Evolutionary conservation across 2,797 vertebrate genomes (phyloP).

Genomic region (Dendrocincla fuliginosa): DNA sequence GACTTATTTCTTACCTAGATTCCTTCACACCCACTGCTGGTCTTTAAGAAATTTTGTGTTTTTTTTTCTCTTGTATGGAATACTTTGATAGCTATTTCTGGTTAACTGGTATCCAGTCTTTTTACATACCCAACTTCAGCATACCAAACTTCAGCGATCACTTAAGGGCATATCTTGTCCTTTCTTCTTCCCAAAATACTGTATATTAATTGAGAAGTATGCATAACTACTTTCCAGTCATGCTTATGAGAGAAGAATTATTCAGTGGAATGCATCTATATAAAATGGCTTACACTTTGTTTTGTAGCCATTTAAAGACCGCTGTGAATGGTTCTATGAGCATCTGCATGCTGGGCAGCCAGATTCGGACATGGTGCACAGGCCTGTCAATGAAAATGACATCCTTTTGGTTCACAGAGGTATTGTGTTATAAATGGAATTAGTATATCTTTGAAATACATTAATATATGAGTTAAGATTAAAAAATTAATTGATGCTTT

Average conservation of each 20-base stretch:
- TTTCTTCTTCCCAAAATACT: not conserved
- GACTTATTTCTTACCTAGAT: not conserved
- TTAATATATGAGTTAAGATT: not conserved
- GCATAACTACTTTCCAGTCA: not conserved
- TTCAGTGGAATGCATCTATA: not conserved
- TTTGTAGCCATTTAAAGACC: slow-evolving; percentile 94
- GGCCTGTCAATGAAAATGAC: slow-evolving; percentile 95
- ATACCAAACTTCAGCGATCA: not conserved
- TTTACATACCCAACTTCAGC: not conserved
- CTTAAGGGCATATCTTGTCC: not conserved
- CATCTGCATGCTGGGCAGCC: slow-evolving; percentile 91
- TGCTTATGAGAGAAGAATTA: not conserved
- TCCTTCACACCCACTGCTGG: not conserved
- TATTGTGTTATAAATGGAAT: slow-evolving; percentile 62
- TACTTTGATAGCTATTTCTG: not conserved
- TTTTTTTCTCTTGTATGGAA: not conserved
- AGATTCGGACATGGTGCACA: slow-evolving; percentile 97
- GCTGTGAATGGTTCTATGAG: slow-evolving; percentile 99
- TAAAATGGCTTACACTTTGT: not conserved
- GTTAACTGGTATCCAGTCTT: not conserved
- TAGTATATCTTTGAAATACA: not conserved
- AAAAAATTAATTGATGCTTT: slow-evolving; percentile 73
- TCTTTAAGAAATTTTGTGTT: not conserved
- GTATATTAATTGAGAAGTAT: not conserved
- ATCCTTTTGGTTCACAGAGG: slow-evolving; percentile 97